phyloP scores from a whole-genome alignment of 2,113 vertebrate species.

The Petaurus breviceps region DNA sequence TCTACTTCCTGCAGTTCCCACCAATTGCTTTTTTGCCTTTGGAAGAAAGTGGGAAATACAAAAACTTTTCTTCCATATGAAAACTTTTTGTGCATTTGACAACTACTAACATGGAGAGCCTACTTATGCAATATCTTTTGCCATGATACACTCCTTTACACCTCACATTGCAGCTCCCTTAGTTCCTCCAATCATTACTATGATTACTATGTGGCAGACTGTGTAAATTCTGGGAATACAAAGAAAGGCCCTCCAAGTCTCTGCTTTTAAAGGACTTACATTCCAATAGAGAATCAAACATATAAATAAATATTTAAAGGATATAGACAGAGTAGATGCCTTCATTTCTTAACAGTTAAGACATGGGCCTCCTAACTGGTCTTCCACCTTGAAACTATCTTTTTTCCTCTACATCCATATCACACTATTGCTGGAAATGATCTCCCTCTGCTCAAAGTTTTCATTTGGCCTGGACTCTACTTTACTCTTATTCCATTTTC shows the following conservation, averaged over 20 bases:
- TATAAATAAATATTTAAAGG: not conserved
- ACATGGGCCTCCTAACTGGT: not conserved
- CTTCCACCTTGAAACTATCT: not conserved
- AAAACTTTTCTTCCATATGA: not conserved
- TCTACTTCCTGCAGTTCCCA: not conserved
- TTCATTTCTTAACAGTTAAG: not conserved
- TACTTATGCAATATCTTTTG: not conserved
- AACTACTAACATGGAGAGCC: not conserved
- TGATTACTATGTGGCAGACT: not conserved
- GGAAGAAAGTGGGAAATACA: not conserved
- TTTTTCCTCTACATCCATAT: not conserved
- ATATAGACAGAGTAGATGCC: not conserved
- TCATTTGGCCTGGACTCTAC: not conserved
- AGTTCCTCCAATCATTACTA: not conserved
- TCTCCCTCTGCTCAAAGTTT: not conserved
- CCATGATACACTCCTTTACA: not conserved
- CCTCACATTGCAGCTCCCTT: not conserved
- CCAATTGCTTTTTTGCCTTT: not conserved
- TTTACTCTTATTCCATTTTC: not conserved
- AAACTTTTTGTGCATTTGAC: not conserved
- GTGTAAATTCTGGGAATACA: not conserved
- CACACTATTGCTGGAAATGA: not conserved
- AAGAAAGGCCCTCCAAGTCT: not conserved
- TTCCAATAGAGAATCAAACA: not conserved
- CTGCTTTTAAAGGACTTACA: not conserved